Evolutionary conservation across 2,797 vertebrate species (phyloP).

Genomic region (Micropoecilia bifurca): DNA sequence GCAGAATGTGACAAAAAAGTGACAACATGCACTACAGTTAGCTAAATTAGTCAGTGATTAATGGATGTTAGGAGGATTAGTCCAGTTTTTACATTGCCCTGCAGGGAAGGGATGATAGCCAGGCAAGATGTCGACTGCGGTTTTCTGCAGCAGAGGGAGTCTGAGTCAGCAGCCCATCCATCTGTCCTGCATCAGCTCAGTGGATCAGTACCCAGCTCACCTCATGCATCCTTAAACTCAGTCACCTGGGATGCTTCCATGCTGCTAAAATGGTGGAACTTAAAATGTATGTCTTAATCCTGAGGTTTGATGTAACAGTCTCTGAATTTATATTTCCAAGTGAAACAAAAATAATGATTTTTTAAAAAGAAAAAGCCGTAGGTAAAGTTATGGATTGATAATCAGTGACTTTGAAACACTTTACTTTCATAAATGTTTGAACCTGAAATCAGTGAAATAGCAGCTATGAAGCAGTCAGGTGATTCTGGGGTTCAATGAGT

Average conservation of each 20-base stretch:
- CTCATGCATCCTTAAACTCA: slow-evolving; percentile 22
- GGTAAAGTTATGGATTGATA: background rate
- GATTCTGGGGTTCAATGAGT: background rate
- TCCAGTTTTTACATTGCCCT: slow-evolving; percentile 33
- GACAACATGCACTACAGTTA: background rate
- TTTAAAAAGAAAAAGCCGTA: background rate
- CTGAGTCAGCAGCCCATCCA: slow-evolving; percentile 66
- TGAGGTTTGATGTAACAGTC: too few relatives aligned
- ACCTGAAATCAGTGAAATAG: background rate
- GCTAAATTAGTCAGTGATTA: background rate
- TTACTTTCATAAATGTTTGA: background rate
- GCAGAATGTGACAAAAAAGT: too few relatives aligned
- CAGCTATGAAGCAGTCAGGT: background rate
- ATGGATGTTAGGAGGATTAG: slow-evolving; percentile 55
- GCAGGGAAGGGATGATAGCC: slow-evolving; percentile 36
- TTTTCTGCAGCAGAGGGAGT: slow-evolving; percentile 29
- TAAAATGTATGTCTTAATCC: background rate
- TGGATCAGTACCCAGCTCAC: slow-evolving; percentile 13
- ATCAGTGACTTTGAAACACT: background rate
- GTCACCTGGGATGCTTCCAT: background rate
- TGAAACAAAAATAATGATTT: background rate
- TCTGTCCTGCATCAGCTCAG: slow-evolving; percentile 47
- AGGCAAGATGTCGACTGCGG: slow-evolving; percentile 60
- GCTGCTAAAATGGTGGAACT: background rate
- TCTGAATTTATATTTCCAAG: background rate